Evolutionary conservation across 92 coral and sea anemone species (phyloP).

Genomic region (Chrysogorgia sp.): DNA sequence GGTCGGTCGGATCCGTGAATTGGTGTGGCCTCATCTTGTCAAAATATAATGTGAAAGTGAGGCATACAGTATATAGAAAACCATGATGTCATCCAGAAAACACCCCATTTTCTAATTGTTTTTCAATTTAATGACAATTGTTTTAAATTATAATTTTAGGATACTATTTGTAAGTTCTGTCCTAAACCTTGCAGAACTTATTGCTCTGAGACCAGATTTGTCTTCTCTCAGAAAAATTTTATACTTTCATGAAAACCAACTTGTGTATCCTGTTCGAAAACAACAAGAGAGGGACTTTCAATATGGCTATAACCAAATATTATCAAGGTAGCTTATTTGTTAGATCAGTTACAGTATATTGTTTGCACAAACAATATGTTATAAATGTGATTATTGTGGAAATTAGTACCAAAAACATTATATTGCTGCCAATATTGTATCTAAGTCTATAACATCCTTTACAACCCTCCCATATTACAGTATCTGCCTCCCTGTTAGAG

Average conservation of each 20-base stretch:
- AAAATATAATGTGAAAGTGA: too few relatives aligned
- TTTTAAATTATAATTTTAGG: conserved; percentile 45
- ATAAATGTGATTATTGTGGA: neutral
- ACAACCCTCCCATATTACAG: too few relatives aligned
- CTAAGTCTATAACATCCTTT: too few relatives aligned
- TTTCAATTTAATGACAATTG: too few relatives aligned
- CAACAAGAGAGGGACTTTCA: conserved; percentile 96
- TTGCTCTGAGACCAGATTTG: conserved; percentile 87
- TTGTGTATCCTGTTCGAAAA: conserved; percentile 89
- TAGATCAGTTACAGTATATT: neutral
- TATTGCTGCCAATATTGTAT: too few relatives aligned
- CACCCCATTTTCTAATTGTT: too few relatives aligned
- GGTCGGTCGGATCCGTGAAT: too few relatives aligned
- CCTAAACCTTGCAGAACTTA: conserved; percentile 78
- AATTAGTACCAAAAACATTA: too few relatives aligned
- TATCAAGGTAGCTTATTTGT: conserved; percentile 76
- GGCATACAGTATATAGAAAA: too few relatives aligned
- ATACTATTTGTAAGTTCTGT: conserved; percentile 88
- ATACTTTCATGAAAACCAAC: conserved; percentile 94
- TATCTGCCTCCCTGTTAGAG: neutral
- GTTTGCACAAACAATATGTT: neutral
- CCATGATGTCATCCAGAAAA: too few relatives aligned
- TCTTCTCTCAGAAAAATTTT: conserved; percentile 70
- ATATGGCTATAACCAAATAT: conserved; percentile 89
- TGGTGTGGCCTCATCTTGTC: too few relatives aligned